Base-by-base conservation (phyloP, 2,113 vertebrate species). In the Gobiocypris rarus region DNA sequence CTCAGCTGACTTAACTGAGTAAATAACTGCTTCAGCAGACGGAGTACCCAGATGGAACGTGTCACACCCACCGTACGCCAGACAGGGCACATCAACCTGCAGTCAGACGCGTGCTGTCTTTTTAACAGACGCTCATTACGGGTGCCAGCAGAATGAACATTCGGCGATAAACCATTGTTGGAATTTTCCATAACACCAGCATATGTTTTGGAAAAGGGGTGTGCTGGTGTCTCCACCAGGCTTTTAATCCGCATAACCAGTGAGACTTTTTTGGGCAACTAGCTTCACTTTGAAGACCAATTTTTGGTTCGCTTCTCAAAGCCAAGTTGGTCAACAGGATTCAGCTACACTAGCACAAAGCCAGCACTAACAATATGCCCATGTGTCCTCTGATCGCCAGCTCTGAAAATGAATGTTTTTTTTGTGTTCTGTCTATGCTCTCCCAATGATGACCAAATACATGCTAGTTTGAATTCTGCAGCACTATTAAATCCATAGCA, bases 1-100 rank as follows among this genome's bases (percentile, higher is more conserved):
- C 61, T 75, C 84, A 87, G 76, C 83, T 83, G 82, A 76, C 67
- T 74, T 81, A 82, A 83, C 86, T 54, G 56, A 84, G 79, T 79
- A 86, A 87, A 89, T 84, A 86, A 85, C 45, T 75, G 41, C 74
- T 70, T 50, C 67, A 26, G 69, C 75, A 82, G 83, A 81, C 52
- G 26, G 67, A 61, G 34, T 71, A 52, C 74, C 61, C 83, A 85
- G 76, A 87, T 85, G 87, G 82, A 75, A 80, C 50, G 31, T 31
- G 69, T 82, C 82, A 50, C 73, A 31, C 70, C 63, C 48, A 67
- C 24, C 24, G 43, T 43, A 69, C 61, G n/a, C 75, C 75, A 78
- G 83, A 70, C 83, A 26, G 65, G 48, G 48, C 65, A 38, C 48
- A 22, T 82, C 65, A 82, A 56, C 65, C 80, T 82, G 63, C 75